Base-by-base conservation (phyloP, 2,888 invertebrate genomes). In the Cinara cedri region DNA sequence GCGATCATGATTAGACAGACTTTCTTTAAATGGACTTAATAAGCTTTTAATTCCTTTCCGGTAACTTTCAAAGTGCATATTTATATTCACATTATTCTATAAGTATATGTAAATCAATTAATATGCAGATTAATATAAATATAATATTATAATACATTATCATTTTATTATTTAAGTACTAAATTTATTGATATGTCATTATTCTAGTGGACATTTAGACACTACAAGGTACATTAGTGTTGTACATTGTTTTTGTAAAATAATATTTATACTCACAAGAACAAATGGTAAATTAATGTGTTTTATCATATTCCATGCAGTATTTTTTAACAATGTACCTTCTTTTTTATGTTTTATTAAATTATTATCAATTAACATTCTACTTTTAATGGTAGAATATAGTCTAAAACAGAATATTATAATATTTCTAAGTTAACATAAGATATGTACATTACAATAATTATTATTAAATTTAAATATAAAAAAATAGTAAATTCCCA, bases 21-120 rank as follows among this genome's bases (percentile, higher is more conserved):
- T 78, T 44, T 70, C 78, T 49, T 34, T 70, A n/a, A 78, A 78
- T n/a, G 78, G 78, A 70, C 60, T 78, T 34, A 78, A 11, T 70
- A 78, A 60, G 51, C 70, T 49, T 62, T 70, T 78, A 13, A 78
- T 60, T 51, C 24, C 78, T 51, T 62, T 78, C 16, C 14, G 49
- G 49, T 70, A 78, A 19, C 44, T 78, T 70, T 78, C 70, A 11
- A 34, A 49, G 51, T 62, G 51, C 2, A 70, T 42, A 70, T 34
- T 78, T 42, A 60, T 49, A 68, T 70, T 78, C n/a, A 42, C 26
- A 24, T 62, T 62, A 51, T 78, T 51, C 78, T 78, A 68, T 11
- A 19, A 13, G 11, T 14, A 34, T 19, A 60, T 24, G 13, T 16
- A 16, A 16, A 63, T 74, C 42, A 71, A 71, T 55, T 55, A 55